A percentile compares a stretch with the other conserved stretches of the same genome.
Evolutionary conservation across 1,140 invertebrate species (phyloP).

Genomic region (Ctenoplectra terminalis): DNA sequence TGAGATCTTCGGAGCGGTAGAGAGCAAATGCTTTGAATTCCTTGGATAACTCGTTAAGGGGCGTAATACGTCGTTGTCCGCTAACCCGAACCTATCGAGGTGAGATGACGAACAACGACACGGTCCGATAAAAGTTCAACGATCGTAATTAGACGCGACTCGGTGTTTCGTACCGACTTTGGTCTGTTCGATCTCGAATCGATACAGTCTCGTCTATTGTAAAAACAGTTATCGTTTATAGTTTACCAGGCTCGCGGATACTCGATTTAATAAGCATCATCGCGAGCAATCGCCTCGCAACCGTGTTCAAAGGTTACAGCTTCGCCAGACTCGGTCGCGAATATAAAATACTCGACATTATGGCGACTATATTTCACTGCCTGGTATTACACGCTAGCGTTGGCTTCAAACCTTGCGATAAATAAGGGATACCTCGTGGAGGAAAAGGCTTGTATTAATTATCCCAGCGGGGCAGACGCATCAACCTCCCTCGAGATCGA

Average conservation of each 20-base stretch:
- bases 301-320: constrained; percentile 51
- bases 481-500: constrained; percentile 51
- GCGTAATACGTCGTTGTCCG: too few species aligned
- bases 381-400: constrained; percentile 56
- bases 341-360: constrained; percentile 65
- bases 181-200: too few species aligned
- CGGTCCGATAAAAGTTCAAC: background rate
- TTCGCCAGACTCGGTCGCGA: constrained; percentile 34
- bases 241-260: constrained; percentile 7
- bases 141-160: constrained; percentile 31
- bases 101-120: constrained; percentile 14
- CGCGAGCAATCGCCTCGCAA: constrained; percentile 22
- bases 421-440: constrained; percentile 52
- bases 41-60: too few species aligned
- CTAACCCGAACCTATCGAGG: constrained; percentile 16
- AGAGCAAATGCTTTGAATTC: too few species aligned
- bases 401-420: constrained; percentile 52
- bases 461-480: constrained; percentile 57
- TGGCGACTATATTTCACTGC: constrained; percentile 63
- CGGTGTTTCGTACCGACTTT: constrained; percentile 4
- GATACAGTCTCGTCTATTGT: background rate
- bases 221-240: constrained; percentile 36
- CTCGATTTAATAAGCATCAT: constrained; percentile 55
- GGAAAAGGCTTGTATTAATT: constrained; percentile 62
- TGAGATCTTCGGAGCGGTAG: too few species aligned